Conservation (phyloP, 2,888 invertebrate species). For the Caenorhabditis sp. region DNA sequence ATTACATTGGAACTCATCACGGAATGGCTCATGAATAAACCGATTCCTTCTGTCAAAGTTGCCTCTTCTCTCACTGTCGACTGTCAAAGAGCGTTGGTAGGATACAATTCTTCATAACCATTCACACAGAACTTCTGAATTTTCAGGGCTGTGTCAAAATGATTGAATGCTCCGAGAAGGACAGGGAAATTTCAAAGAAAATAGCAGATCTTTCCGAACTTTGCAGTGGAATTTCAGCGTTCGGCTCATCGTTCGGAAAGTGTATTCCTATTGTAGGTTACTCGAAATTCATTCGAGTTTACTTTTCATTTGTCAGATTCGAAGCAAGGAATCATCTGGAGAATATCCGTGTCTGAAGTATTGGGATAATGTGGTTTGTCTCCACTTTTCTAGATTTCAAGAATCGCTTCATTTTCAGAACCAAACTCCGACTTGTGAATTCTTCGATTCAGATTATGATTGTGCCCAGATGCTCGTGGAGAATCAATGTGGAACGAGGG, state of each 20-base stretch:
- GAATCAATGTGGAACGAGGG: slow-evolving; percentile 31
- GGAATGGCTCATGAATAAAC: slow-evolving; percentile 29
- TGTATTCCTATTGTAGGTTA: slow-evolving; percentile 20
- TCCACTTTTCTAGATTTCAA: not conserved
- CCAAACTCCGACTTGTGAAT: slow-evolving; percentile 38
- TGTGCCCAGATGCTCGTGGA: slow-evolving; percentile 39
- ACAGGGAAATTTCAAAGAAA: slow-evolving; percentile 20
- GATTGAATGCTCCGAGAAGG: slow-evolving; percentile 30
- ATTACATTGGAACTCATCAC: slow-evolving; percentile 27
- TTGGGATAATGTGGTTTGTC: slow-evolving; percentile 36
- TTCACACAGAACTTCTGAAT: too few species aligned
- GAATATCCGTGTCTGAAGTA: slow-evolving; percentile 45
- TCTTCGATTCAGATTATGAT: slow-evolving; percentile 35
- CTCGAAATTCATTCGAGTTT: too few species aligned
- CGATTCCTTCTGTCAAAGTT: slow-evolving; percentile 12
- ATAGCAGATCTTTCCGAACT: slow-evolving; percentile 22
- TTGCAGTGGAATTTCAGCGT: slow-evolving; percentile 33
- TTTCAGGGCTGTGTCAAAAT: slow-evolving; percentile 28
- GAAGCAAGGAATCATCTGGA: not conserved
- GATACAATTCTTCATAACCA: not conserved
- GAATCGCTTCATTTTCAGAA: slow-evolving; percentile 3
- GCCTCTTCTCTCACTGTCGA: not conserved
- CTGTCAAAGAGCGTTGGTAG: slow-evolving; percentile 22
- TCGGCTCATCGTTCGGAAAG: slow-evolving; percentile 21
- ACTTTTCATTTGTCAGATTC: slow-evolving; percentile 16